phyloP scores from a whole-genome alignment of 2,888 invertebrate genomes.

The Sicus ferrugineus region DNA sequence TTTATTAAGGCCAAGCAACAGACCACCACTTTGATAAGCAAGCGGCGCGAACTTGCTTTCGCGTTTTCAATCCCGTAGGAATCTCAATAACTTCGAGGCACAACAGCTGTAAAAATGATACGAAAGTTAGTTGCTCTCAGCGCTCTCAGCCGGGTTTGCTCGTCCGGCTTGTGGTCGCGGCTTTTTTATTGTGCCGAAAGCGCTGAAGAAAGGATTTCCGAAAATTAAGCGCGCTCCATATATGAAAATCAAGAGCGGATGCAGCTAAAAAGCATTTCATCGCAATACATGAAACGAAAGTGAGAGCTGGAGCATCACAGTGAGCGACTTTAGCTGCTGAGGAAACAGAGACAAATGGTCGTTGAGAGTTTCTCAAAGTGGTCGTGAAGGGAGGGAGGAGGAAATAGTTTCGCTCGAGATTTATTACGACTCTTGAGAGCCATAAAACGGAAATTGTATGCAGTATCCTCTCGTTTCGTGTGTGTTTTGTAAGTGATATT shows the following conservation, averaged over 20 bases:
- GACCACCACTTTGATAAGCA: too few species aligned
- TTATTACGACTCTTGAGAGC: slow-evolving; percentile 65
- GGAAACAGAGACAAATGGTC: slow-evolving; percentile 6
- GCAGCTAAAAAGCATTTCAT: slow-evolving; percentile 57
- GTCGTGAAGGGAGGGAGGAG: slow-evolving; percentile 40
- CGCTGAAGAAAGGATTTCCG: slow-evolving; percentile 42
- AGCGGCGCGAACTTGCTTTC: too few species aligned
- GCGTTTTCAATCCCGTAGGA: too few species aligned
- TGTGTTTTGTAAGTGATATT: too few species aligned
- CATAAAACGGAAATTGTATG: slow-evolving; percentile 65
- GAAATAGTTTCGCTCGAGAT: slow-evolving; percentile 64
- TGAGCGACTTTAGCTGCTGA: neutral
- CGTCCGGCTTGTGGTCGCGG: too few species aligned
- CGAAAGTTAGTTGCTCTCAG: too few species aligned
- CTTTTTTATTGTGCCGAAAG: slow-evolving; percentile 21
- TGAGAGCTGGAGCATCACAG: slow-evolving; percentile 30
- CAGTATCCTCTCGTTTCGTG: slow-evolving; percentile 57
- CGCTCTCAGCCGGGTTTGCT: too few species aligned
- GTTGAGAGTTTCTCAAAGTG: neutral
- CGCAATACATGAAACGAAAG: slow-evolving; percentile 57
- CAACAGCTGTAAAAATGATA: too few species aligned
- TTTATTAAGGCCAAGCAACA: too few species aligned
- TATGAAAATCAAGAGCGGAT: slow-evolving; percentile 47
- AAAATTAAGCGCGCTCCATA: slow-evolving; percentile 47
- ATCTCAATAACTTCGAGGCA: too few species aligned